phyloP scores from a whole-genome alignment of 2,888 invertebrate species.

The Meghimatium bilineatum region DNA sequence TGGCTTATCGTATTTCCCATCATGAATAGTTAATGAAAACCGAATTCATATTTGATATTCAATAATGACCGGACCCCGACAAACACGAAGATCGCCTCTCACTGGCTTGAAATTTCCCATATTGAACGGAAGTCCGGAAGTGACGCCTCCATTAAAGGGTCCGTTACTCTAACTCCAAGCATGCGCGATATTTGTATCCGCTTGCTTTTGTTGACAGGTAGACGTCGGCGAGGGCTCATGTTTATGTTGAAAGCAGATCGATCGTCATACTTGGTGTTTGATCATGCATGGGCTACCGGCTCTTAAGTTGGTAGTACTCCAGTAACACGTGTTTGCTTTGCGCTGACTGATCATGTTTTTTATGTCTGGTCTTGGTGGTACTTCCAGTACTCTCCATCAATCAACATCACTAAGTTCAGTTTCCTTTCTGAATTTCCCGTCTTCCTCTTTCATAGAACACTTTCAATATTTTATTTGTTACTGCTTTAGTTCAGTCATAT shows the following conservation, averaged over 20 bases:
- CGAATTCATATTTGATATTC: conserved; percentile 34
- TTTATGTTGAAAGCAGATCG: conserved; percentile 34
- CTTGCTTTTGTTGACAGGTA: conserved; percentile 41
- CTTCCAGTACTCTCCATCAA: conserved; percentile 7
- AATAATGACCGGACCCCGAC: conserved; percentile 32
- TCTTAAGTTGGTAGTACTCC: conserved; percentile 17
- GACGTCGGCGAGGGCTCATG: background rate
- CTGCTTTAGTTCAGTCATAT: too few species aligned
- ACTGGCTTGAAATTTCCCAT: conserved; percentile 18
- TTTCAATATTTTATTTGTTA: too few species aligned
- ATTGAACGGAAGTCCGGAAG: conserved; percentile 31
- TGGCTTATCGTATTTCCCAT: conserved; percentile 32
- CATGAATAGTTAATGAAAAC: conserved; percentile 36
- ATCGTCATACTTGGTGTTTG: conserved; percentile 20
- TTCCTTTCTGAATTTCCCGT: background rate
- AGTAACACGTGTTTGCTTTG: conserved; percentile 27
- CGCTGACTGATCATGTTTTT: conserved; percentile 7
- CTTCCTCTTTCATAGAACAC: too few species aligned
- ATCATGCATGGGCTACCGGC: conserved; percentile 32
- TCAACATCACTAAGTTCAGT: background rate
- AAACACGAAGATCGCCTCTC: conserved; percentile 21
- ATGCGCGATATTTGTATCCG: conserved; percentile 32
- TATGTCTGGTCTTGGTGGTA: background rate
- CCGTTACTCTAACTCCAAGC: background rate
- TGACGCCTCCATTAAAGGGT: conserved; percentile 29